Conservation (phyloP, 2,113 vertebrate species). For the Nibea coibor region DNA sequence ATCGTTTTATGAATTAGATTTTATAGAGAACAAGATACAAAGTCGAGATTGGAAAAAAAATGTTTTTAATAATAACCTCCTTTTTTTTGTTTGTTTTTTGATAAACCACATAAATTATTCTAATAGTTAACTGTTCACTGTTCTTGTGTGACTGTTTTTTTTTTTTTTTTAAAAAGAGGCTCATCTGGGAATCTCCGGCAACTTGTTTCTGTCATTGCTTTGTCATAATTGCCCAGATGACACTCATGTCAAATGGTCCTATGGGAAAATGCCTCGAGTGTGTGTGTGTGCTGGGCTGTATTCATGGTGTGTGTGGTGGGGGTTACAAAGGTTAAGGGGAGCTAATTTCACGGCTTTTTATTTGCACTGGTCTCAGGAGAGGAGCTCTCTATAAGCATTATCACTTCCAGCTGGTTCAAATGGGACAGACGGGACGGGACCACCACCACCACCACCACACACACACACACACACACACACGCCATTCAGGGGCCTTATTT, state of each 20-base stretch:
- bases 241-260: constrained; percentile 72
- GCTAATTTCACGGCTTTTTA: constrained; percentile 85
- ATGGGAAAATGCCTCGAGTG: constrained; percentile 39
- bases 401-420: constrained; percentile 81
- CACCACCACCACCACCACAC: not conserved
- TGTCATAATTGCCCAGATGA: constrained; percentile 70
- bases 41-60: not conserved
- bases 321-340: constrained; percentile 81
- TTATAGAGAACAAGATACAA: not conserved
- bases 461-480: constrained; percentile 9
- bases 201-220: constrained; percentile 71
- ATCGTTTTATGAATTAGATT: not conserved
- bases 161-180: not conserved
- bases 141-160: not conserved
- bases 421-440: constrained; percentile 47
- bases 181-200: constrained; percentile 73
- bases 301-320: constrained; percentile 52
- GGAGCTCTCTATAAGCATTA: constrained; percentile 75
- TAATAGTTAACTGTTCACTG: not conserved
- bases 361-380: constrained; percentile 79
- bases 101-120: not conserved
- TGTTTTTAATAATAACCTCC: not conserved
- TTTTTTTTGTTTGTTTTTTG: not conserved
- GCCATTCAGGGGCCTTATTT: not conserved
- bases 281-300: constrained; percentile 12